Evolutionary conservation across 2,113 vertebrate genomes (phyloP).

Genomic region (Oreochromis aureus): DNA sequence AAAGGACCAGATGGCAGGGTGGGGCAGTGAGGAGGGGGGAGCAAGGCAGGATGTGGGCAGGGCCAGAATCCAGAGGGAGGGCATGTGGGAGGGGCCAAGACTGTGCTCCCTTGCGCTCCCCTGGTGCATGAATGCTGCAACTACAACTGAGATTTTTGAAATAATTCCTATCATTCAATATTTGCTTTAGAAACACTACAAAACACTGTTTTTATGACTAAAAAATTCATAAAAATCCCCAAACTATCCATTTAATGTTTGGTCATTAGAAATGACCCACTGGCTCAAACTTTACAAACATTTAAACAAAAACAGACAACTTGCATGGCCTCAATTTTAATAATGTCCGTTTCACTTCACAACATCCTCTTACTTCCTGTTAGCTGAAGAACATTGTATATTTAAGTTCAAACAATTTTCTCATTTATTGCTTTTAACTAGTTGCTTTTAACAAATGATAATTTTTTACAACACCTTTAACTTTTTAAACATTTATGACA

Average conservation of each 20-base stretch:
- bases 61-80: constrained; percentile 54
- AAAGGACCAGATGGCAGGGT: constrained; percentile 81
- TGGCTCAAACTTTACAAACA: background rate
- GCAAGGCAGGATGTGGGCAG: constrained; percentile 65
- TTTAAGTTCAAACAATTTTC: background rate
- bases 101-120: constrained; percentile 88
- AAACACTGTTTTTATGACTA: background rate
- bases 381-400: background rate
- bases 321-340: background rate
- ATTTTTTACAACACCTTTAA: background rate
- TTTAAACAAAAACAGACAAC: background rate
- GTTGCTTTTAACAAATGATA: background rate
- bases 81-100: constrained; percentile 56
- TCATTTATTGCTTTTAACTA: background rate
- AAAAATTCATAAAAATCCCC: background rate
- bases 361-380: background rate
- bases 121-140: constrained; percentile 76
- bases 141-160: constrained; percentile 30
- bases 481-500: background rate
- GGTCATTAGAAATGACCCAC: background rate
- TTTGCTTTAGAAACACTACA: background rate
- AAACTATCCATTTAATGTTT: background rate
- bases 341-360: background rate
- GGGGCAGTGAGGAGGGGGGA: constrained; percentile 56
- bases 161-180: background rate